Percentiles rank a stretch among this genome's conserved stretches.
Evolutionary conservation across 2,797 vertebrate genomes (phyloP).

Genomic region (Pangasius larnaudii): DNA sequence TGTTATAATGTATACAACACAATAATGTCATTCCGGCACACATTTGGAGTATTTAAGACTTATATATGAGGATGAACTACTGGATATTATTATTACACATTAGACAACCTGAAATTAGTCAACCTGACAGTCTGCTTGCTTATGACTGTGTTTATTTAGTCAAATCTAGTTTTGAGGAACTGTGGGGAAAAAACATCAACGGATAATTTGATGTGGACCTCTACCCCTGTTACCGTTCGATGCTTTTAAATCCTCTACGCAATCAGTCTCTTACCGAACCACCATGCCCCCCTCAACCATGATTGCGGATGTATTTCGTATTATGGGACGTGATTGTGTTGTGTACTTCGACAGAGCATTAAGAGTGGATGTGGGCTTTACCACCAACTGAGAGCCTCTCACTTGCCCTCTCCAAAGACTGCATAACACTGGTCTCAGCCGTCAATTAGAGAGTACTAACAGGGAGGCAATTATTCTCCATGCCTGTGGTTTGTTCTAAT

Average conservation of each 20-base stretch:
- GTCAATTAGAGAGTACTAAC: slow-evolving; percentile 60
- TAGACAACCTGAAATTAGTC: neutral
- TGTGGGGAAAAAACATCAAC: neutral
- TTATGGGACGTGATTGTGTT: slow-evolving; percentile 44
- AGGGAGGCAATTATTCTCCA: slow-evolving; percentile 65
- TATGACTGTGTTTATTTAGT: neutral
- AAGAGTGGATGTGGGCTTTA: slow-evolving; percentile 53
- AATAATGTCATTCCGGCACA: neutral
- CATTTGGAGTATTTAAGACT: neutral
- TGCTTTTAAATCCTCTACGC: neutral
- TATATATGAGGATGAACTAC: neutral
- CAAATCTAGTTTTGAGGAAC: neutral
- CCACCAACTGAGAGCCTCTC: slow-evolving; percentile 45
- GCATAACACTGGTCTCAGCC: slow-evolving; percentile 18
- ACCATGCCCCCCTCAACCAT: slow-evolving; percentile 28
- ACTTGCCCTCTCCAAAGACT: slow-evolving; percentile 39
- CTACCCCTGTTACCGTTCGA: neutral
- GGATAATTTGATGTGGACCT: neutral
- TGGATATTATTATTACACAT: neutral
- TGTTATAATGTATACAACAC: slow-evolving; percentile 22
- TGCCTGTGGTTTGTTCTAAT: slow-evolving; percentile 67
- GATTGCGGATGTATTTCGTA: slow-evolving; percentile 40
- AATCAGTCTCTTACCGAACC: slow-evolving; percentile 39
- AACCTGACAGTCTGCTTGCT: neutral
- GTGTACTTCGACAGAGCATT: slow-evolving; percentile 44